Evolutionary conservation across 2,888 invertebrate species (phyloP), one percentile per base, ranked within the genome.

Genomic region (Halictus ligatus): DNA sequence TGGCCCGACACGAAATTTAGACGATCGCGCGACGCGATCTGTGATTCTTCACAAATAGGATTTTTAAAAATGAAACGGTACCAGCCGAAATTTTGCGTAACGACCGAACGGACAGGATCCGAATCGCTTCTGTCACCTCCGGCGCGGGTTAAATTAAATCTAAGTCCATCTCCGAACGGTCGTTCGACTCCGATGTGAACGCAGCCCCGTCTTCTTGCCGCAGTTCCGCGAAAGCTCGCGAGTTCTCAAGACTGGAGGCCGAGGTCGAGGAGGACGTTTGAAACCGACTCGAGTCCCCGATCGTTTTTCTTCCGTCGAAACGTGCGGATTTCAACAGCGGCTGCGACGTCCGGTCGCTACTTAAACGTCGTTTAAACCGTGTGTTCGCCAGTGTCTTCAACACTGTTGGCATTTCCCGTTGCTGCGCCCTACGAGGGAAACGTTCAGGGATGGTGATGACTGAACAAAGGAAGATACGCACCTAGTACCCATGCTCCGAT

Each of bases 351-450:
- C 81, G 50, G 75, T 89, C 89, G 82, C 76, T 71, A 83, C 81
- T 87, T 83, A 89, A 84, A 69, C 82, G 88, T 64, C 90, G 89
- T 85, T 89, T 89, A 76, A 64, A 89, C 67, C 85, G 90, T 48
- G 73, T 87, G 73, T 78, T 77, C 46, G 82, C 77, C 74, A 81
- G 87, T 78, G 83, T 86, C 80, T 46, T 84, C 83, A 80, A 86
- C 81, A 88, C 84, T 84, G 80, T 76, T 69, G 85, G 83, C 75
- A 67, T 85, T 86, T 85, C 84, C 79, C 85, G 86, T 74, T 82
- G 87, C 84, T 89, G 89, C 77, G 73, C 80, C 91, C 91, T 90
- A 81, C 88, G 91, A 85, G 87, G 90, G 87, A 91, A 91, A 90
- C 88, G 86, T 89, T 88, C 85, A 84, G 84, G 89, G 91, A 86